Evolutionary conservation across 2,888 invertebrate genomes (phyloP), one percentile per base, ranked within the genome.

Genomic region (Lymantria monacha): DNA sequence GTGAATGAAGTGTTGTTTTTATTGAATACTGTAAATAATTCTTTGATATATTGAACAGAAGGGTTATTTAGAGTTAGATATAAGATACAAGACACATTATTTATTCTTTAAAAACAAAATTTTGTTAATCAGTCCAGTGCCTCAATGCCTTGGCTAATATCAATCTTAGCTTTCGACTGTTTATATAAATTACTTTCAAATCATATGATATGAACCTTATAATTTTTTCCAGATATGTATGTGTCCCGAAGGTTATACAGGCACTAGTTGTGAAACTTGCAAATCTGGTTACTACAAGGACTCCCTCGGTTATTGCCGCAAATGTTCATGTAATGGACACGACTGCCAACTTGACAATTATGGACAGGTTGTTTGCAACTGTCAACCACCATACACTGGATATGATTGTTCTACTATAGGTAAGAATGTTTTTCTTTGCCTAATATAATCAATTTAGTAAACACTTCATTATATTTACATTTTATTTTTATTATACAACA

Each of bases 241-340:
- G 46, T 98, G 98, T 74, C 97, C 97, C 0, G 72, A 84, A 0
- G 97, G 97, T 0, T 97, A 97, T 72, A 87, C 87, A 9, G 98
- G 98, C 49, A 94, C 94, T 0, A 97, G 97, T 47, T 98, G 98
- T 74, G 97, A 98, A 83, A 85, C 76, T 7, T 97, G 97, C 72
- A 85, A 93, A 0, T 75, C 93, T 0, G 94, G 96, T 10, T 94
- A 94, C 79, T 97, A 96, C 79, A 93, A 95, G 51, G 95, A 96
- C 65, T 81, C 82, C 0, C 90, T 84, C 47, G 93, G 94, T 9
- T 83, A 92, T n/a, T 96, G 97, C 67, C 86, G 84, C 5, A 86
- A 77, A 31, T 98, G 98, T 70, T 95, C 95, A 3, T 98, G 98
- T 83, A 94, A 94, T 72, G 93, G 93, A n/a, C 93, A 94, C 59